Conservation (phyloP, 2,888 invertebrate species). For the Limnephilus rhombicus region DNA sequence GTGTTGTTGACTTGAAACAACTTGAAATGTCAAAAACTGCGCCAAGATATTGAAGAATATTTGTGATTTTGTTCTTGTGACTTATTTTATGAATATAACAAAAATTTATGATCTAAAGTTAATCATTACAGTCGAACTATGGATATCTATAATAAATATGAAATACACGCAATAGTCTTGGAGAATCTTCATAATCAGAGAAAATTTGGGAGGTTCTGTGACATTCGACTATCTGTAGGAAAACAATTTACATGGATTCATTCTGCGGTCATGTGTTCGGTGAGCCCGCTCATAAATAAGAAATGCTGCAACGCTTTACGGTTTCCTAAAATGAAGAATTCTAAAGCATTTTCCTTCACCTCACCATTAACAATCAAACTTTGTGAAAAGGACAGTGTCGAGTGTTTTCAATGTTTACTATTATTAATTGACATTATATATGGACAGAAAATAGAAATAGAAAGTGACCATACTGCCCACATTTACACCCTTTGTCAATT, state of each 20-base stretch:
- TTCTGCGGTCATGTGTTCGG: slow-evolving; percentile 62
- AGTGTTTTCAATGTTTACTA: slow-evolving; percentile 63
- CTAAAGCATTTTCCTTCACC: slow-evolving; percentile 59
- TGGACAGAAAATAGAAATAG: slow-evolving; percentile 48
- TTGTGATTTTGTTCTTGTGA: background rate
- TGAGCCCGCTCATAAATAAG: slow-evolving; percentile 58
- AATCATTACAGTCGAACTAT: background rate
- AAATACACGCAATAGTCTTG: slow-evolving; percentile 46
- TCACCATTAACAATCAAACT: slow-evolving; percentile 61
- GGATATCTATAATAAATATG: slow-evolving; percentile 1
- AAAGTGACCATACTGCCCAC: slow-evolving; percentile 53
- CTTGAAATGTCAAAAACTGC: background rate
- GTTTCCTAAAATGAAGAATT: slow-evolving; percentile 51
- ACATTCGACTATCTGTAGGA: slow-evolving; percentile 59
- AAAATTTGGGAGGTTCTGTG: slow-evolving; percentile 58
- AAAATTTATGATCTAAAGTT: background rate
- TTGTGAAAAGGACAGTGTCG: slow-evolving; percentile 54
- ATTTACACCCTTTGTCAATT: slow-evolving; percentile 58
- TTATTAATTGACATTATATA: slow-evolving; percentile 56
- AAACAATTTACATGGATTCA: slow-evolving; percentile 61
- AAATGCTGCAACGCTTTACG: slow-evolving; percentile 58
- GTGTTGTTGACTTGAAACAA: too few species aligned
- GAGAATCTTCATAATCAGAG: slow-evolving; percentile 57
- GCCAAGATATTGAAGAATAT: background rate
- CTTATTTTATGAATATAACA: background rate